phyloP scores from a whole-genome alignment of 2,888 invertebrate genomes.

The Caenorhabditis angaria region DNA sequence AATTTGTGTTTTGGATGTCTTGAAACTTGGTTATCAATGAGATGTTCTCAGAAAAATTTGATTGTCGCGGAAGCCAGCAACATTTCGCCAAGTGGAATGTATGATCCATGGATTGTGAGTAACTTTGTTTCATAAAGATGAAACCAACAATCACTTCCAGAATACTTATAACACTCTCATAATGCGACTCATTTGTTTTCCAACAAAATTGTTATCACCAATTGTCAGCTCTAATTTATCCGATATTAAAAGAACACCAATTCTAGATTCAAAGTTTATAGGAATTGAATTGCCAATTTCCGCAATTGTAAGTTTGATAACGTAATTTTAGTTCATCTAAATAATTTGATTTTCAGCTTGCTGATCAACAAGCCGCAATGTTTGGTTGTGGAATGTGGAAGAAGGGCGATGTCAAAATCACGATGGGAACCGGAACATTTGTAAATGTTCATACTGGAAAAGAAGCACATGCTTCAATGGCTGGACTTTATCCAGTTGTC shows the following conservation, averaged over 20 bases:
- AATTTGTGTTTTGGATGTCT: constrained; percentile 82
- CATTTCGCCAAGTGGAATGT: constrained; percentile 90
- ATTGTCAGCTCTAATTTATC: constrained; percentile 49
- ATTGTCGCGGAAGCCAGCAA: constrained; percentile 88
- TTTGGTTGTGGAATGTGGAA: constrained; percentile 86
- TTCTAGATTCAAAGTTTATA: constrained; percentile 79
- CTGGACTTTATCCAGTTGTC: constrained; percentile 89
- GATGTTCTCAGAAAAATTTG: constrained; percentile 71
- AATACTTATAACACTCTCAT: constrained; percentile 85
- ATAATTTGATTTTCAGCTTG: constrained; percentile 76
- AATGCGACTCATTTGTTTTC: constrained; percentile 81
- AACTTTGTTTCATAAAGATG: background rate
- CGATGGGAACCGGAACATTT: constrained; percentile 91
- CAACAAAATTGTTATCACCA: constrained; percentile 81
- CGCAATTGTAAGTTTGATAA: constrained; percentile 79
- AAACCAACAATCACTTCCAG: constrained; percentile 48
- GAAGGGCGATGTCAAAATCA: constrained; percentile 84
- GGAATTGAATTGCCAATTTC: constrained; percentile 83
- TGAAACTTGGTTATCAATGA: constrained; percentile 91
- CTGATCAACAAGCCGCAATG: constrained; percentile 87
- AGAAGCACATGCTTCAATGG: constrained; percentile 82
- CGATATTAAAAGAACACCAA: constrained; percentile 81
- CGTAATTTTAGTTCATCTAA: background rate
- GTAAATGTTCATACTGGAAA: constrained; percentile 84
- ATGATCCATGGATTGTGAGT: constrained; percentile 84